Conservation (phyloP, 2,888 invertebrate genomes). For the Eumerus sabulonum region DNA sequence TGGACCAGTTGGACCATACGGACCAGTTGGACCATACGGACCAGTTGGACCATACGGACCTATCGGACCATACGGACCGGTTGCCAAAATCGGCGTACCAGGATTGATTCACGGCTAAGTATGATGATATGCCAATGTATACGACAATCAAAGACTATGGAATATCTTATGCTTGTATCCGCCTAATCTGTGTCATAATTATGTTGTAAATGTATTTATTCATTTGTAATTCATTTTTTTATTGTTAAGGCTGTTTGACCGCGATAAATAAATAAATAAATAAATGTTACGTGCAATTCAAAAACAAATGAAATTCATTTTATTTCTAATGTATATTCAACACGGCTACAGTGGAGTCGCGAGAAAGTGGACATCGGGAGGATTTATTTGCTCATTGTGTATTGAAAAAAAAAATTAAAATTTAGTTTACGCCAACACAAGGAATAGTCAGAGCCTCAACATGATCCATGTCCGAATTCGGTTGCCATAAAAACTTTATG, state of each 20-base stretch:
- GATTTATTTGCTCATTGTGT: no score
- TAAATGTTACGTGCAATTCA: conserved; percentile 72
- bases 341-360: neutral
- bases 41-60: conserved; percentile 28
- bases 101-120: conserved; percentile 66
- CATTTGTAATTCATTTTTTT: conserved; percentile 63
- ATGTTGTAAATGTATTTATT: conserved; percentile 69
- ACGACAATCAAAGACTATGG: conserved; percentile 56
- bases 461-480: no score
- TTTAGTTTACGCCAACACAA: no score
- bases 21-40: conserved; percentile 31
- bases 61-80: conserved; percentile 21
- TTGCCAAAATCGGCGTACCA: conserved; percentile 47
- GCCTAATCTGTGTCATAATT: conserved; percentile 67
- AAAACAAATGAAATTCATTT: conserved; percentile 12
- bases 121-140: conserved; percentile 15
- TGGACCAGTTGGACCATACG: conserved; percentile 63
- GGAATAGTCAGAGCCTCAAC: no score
- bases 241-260: conserved; percentile 79
- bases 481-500: no score
- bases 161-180: conserved; percentile 58
- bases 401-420: no score
- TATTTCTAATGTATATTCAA: neutral
- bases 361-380: no score
- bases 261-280: conserved; percentile 76